These are phyloP conservation scores for Dryococelus australis DNA, from an alignment of 2,888 invertebrate species.

Conservation along the genomic window DNA sequence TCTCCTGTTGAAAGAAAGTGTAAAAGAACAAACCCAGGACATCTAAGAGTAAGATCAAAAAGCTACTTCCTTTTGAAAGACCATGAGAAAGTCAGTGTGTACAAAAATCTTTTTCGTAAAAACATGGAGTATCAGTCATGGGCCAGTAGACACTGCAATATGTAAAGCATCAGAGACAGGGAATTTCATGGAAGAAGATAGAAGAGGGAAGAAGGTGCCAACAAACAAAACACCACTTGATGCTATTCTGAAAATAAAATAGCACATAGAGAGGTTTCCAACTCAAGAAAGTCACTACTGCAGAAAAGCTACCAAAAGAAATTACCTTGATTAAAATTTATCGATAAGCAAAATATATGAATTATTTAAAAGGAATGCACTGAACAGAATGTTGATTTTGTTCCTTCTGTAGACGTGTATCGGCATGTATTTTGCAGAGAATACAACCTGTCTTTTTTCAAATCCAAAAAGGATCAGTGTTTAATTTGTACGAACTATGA, in stretches of 20 bases:
- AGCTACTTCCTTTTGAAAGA: not conserved
- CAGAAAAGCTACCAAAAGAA: constrained; percentile 11
- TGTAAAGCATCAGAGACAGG: not conserved
- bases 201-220: constrained; percentile 28
- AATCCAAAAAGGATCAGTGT: constrained; percentile 40
- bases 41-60: not conserved
- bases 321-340: constrained; percentile 1
- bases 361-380: constrained; percentile 9
- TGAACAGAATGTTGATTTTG: constrained; percentile 22
- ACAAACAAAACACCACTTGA: constrained; percentile 24
- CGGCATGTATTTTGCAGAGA: constrained; percentile 38
- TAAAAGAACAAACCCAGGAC: too few relatives aligned
- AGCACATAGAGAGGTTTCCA: constrained; percentile 13
- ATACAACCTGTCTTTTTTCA: constrained; percentile 35
- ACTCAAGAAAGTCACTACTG: not conserved
- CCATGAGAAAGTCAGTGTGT: constrained; percentile 22
- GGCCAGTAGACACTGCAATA: constrained; percentile 19
- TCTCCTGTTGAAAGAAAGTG: too few relatives aligned
- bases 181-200: constrained; percentile 21
- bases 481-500: constrained; percentile 35
- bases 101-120: constrained; percentile 24
- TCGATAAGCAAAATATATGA: constrained; percentile 30
- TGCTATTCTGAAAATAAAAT: not conserved
- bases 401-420: constrained; percentile 26
- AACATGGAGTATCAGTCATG: constrained; percentile 25